Percentiles rank a stretch among this genome's conserved stretches.
phyloP scores from a whole-genome alignment of 2,113 vertebrate genomes.

The Ceyx melanurus region DNA sequence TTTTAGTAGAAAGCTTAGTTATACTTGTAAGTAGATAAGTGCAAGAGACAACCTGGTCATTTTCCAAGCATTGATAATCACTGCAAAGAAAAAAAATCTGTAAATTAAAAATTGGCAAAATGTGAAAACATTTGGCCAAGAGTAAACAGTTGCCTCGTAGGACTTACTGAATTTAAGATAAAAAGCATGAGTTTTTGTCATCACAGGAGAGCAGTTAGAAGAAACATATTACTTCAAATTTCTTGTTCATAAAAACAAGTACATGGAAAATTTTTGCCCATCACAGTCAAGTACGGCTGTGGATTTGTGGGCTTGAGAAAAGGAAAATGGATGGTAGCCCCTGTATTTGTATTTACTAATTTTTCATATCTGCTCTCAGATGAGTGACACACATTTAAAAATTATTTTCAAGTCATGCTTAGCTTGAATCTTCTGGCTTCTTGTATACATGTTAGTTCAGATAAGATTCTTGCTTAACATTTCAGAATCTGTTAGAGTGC shows the following conservation, averaged over 20 bases:
- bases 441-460: background rate
- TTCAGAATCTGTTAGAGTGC: background rate
- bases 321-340: background rate
- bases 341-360: background rate
- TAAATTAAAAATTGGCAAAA: conserved; percentile 22
- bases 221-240: background rate
- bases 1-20: background rate
- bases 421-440: background rate
- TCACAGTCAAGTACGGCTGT: background rate
- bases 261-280: background rate
- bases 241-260: background rate
- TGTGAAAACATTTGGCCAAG: conserved; percentile 15
- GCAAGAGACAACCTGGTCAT: background rate
- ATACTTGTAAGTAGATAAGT: background rate
- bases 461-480: background rate
- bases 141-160: background rate
- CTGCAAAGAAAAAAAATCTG: background rate
- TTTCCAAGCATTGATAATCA: background rate
- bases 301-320: background rate
- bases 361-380: background rate
- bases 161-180: background rate
- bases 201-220: background rate
- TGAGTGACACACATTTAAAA: background rate
- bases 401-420: background rate
- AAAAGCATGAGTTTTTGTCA: background rate